phyloP scores from a whole-genome alignment of 2,113 vertebrate genomes.

The Sylvietta virens region DNA sequence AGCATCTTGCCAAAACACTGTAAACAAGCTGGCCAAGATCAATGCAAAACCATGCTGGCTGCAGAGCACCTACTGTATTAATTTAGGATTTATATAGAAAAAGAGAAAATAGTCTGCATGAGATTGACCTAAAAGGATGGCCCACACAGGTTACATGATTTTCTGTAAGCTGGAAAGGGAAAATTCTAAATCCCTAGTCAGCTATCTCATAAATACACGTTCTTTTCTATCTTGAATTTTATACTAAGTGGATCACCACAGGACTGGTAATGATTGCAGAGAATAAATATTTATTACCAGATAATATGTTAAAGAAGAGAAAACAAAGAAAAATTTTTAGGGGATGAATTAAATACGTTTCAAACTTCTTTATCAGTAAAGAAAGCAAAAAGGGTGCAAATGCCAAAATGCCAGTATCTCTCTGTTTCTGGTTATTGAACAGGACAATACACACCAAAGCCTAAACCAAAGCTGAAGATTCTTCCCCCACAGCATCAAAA shows the following conservation, averaged over 20 bases:
- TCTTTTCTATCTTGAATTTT: neutral
- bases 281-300: neutral
- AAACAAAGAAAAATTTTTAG: neutral
- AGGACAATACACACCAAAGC: neutral
- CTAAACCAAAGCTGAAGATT: neutral
- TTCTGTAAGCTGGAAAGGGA: neutral
- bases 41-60: constrained; percentile 70
- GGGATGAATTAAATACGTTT: neutral
- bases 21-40: constrained; percentile 85
- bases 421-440: neutral
- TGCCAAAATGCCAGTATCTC: neutral
- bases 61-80: constrained; percentile 73
- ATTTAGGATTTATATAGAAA: constrained; percentile 68
- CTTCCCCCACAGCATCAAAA: neutral
- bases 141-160: constrained; percentile 1
- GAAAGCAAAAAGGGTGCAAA: neutral
- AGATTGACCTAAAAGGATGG: constrained; percentile 58
- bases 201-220: neutral
- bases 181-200: neutral
- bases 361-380: fast-evolving
- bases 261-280: neutral
- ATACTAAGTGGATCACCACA: neutral
- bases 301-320: neutral
- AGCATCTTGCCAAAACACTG: constrained; percentile 85
- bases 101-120: constrained; percentile 23